These are phyloP conservation scores for Carlito syrichta DNA, from an alignment of 2,113 vertebrate genomes.

Conservation along the genomic window DNA sequence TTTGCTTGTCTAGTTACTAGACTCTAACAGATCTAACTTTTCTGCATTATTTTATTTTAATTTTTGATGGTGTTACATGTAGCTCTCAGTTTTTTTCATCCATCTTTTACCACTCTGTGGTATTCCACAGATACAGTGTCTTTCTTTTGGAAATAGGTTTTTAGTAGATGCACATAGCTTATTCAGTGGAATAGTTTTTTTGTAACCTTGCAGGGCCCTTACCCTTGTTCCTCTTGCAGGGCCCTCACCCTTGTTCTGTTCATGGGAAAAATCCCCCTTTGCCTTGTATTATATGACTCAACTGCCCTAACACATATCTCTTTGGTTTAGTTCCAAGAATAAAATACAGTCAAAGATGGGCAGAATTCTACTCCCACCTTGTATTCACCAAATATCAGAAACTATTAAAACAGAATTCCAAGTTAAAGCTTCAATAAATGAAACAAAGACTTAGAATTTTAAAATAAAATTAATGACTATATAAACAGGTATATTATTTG, in stretches of 20 bases:
- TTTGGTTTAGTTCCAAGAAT: slow-evolving; percentile 25
- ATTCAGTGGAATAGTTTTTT: neutral
- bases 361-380: slow-evolving; percentile 14
- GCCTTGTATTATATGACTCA: neutral
- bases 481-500: slow-evolving; percentile 15
- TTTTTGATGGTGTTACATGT: neutral
- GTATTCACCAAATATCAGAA: slow-evolving; percentile 9
- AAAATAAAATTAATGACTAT: slow-evolving; percentile 49
- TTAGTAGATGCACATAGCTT: neutral
- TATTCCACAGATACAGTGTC: neutral
- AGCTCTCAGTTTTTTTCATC: neutral
- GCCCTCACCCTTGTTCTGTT: too few species aligned
- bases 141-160: neutral
- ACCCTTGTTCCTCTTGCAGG: neutral
- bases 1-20: neutral
- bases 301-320: neutral
- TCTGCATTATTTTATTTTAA: neutral
- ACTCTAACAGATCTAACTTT: neutral
- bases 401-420: slow-evolving; percentile 36
- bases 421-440: slow-evolving; percentile 39
- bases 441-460: slow-evolving; percentile 45
- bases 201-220: neutral
- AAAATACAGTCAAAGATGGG: slow-evolving; percentile 19
- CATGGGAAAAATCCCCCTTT: neutral
- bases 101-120: neutral